Base-by-base conservation (phyloP, 2,888 invertebrate species). In the Dolichomitus sp. region DNA sequence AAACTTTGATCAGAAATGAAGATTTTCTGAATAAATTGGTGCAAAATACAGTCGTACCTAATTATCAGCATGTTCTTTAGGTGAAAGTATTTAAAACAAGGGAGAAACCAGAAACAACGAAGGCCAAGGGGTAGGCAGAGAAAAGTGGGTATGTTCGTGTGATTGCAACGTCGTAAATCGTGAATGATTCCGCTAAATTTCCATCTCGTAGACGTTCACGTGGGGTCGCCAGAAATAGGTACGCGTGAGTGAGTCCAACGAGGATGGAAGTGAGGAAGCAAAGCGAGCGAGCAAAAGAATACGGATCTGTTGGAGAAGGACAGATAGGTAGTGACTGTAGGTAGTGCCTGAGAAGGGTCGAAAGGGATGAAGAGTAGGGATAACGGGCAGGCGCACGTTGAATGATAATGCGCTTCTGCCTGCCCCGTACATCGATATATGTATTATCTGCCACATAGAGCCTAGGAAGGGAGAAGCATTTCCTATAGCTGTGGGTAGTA, bases 141-240 rank as follows among this genome's bases (percentile, higher is more conserved):
- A 30, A 30, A 30, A 30, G 45, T 4, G 45, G 4, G 4, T 48
- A 40, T 7, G 40, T 48, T 48, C 48, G 19, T 50, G 19, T 23
- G 9, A 1, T 23, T 50, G 19, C 85, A 84, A 27, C 84, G 82
- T 87, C 88, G 86, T 89, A 89, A 89, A 89, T 88, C 86, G 87
- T 86, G 84, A 88, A 88, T 89, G 89, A 90, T 90, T 89, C 86
- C 87, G 87, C 88, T 87, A 87, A 90, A 89, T 90, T 90, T 90
- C 87, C 87, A 87, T 74, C 59, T 42, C 61, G 59, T 33, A 42
- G 57, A 57, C 17, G 66, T 40, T 33, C 30, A 45, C 23, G 27
- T 11, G 12, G 40, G 30, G 40, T n/a, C 12, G 37, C 11, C 57
- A n/a, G 57, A 33, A 59, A 59, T 59, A 12, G 27, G 4, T 14